Evolutionary conservation across 1,140 invertebrate species (phyloP).

Genomic region (Saxidomus purpurata): DNA sequence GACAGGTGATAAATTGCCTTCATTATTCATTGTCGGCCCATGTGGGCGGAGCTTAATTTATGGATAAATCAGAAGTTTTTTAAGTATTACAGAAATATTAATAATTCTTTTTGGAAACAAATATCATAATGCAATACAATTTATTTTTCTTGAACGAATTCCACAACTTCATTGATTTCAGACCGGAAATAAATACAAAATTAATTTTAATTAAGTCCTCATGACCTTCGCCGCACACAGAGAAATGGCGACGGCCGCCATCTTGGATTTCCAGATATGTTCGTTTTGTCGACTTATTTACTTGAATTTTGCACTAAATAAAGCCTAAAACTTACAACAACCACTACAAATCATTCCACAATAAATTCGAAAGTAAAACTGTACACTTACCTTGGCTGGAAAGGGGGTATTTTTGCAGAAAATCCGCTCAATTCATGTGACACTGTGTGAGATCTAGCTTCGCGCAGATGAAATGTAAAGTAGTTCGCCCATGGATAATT

Average conservation of each 20-base stretch:
- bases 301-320: constrained; percentile 20
- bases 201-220: constrained; percentile 42
- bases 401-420: constrained; percentile 24
- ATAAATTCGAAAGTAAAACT: neutral
- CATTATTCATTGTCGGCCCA: constrained; percentile 31
- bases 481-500: constrained; percentile 62
- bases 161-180: neutral
- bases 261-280: constrained; percentile 30
- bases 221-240: constrained; percentile 36
- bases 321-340: neutral
- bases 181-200: neutral
- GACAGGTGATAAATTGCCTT: constrained; percentile 47
- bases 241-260: constrained; percentile 46
- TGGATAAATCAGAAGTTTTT: constrained; percentile 52
- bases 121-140: neutral
- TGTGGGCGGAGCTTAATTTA: constrained; percentile 51
- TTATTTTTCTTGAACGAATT: constrained; percentile 57
- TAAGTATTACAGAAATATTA: neutral
- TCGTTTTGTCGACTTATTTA: neutral
- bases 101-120: neutral
- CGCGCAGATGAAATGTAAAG: constrained; percentile 58
- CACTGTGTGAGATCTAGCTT: constrained; percentile 15
- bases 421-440: constrained; percentile 8
- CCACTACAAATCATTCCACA: neutral
- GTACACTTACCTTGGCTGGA: constrained; percentile 38